Evolutionary conservation across 2,888 invertebrate genomes (phyloP).

Genomic region (Troilus luridus): DNA sequence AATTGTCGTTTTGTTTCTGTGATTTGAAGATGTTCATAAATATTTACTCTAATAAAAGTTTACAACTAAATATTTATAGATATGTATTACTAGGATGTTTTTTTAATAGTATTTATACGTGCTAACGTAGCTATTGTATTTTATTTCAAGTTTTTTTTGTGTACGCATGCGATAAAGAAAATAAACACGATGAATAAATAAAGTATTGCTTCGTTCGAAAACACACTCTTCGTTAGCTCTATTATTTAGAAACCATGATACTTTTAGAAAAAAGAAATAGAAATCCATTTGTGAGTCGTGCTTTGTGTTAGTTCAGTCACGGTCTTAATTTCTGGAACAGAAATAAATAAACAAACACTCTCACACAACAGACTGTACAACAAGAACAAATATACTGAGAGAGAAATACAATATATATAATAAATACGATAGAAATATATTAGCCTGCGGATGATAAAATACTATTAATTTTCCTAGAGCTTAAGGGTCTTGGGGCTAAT

Average conservation of each 20-base stretch:
- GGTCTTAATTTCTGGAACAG: neutral
- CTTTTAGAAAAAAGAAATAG: neutral
- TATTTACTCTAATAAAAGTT: too few relatives aligned
- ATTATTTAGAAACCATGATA: neutral
- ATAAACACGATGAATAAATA: neutral
- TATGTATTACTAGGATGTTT: too few relatives aligned
- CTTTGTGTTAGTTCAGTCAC: neutral
- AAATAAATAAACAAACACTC: neutral
- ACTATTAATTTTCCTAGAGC: neutral
- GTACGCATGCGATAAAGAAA: too few relatives aligned
- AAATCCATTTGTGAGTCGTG: neutral
- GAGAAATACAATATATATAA: neutral
- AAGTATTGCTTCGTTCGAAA: neutral
- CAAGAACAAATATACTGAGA: neutral
- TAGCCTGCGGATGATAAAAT: neutral
- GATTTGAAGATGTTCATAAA: too few relatives aligned
- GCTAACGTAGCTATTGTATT: too few relatives aligned
- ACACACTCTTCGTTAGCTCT: neutral
- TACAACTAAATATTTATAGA: too few relatives aligned
- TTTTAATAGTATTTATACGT: too few relatives aligned
- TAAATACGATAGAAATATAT: neutral
- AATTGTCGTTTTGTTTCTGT: too few relatives aligned
- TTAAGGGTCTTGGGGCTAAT: neutral
- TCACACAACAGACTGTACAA: neutral
- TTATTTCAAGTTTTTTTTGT: too few relatives aligned